These are phyloP conservation scores for Drosophila micromelanica DNA, from an alignment of 1,140 invertebrate genomes.

Conservation along the genomic window DNA sequence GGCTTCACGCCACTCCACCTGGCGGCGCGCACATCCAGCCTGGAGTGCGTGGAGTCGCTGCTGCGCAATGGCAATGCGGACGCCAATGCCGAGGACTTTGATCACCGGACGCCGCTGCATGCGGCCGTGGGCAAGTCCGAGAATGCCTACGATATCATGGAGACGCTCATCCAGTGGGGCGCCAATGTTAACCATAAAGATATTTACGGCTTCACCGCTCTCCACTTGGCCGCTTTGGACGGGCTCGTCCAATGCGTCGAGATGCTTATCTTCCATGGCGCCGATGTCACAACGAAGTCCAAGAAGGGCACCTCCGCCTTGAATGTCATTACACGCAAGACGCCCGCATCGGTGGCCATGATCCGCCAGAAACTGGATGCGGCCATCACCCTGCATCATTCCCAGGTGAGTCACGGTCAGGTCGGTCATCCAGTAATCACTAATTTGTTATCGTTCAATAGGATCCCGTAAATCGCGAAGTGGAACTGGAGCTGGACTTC, in stretches of 20 bases:
- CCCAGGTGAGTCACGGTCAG: conserved; percentile 76
- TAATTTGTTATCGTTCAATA: conserved; percentile 57
- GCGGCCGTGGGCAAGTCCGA: conserved; percentile 91
- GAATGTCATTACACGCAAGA: conserved; percentile 92
- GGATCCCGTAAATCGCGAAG: conserved; percentile 90
- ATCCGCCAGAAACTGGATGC: conserved; percentile 91
- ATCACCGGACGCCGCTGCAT: conserved; percentile 91
- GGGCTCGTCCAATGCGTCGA: conserved; percentile 93
- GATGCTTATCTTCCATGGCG: conserved; percentile 92
- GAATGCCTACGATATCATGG: conserved; percentile 90
- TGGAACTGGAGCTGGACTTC: conserved; percentile 92
- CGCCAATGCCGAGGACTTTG: conserved; percentile 90
- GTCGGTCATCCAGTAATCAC: background rate
- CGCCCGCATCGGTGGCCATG: conserved; percentile 91
- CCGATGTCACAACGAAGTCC: conserved; percentile 92
- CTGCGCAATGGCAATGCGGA: conserved; percentile 89
- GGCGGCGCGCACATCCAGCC: conserved; percentile 90
- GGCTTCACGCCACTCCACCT: conserved; percentile 92
- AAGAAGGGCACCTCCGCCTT: conserved; percentile 93
- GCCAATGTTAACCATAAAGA: conserved; percentile 94
- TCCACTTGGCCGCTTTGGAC: conserved; percentile 94
- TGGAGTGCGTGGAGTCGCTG: conserved; percentile 91
- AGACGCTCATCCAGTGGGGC: conserved; percentile 90
- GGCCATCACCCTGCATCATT: conserved; percentile 91
- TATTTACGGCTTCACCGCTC: conserved; percentile 94